Conservation (phyloP, 2,888 invertebrate genomes). For the Octonoba sinensis region DNA sequence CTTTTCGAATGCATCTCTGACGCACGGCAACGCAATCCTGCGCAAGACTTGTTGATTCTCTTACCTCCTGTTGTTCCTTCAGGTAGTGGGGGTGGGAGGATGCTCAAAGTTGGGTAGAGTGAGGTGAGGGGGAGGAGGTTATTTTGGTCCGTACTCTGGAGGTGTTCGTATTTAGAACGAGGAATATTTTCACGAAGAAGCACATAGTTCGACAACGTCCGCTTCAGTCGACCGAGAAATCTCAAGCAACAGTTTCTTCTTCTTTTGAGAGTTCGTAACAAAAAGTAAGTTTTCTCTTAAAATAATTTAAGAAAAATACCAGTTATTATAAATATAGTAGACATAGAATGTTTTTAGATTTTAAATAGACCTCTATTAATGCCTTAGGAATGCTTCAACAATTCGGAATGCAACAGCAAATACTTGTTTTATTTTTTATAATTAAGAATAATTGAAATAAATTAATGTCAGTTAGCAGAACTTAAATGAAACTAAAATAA, state of each 20-base stretch:
- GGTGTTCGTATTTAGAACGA: conserved; percentile 41
- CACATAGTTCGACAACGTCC: conserved; percentile 14
- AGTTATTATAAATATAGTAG: too few relatives aligned
- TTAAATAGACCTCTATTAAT: too few relatives aligned
- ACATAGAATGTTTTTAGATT: too few relatives aligned
- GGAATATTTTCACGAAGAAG: neutral
- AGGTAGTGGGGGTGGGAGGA: neutral
- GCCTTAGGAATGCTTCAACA: too few relatives aligned
- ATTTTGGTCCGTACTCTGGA: conserved; percentile 32
- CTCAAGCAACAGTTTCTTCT: conserved; percentile 4
- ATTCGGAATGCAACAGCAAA: neutral
- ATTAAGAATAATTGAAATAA: too few relatives aligned
- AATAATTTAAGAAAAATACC: neutral
- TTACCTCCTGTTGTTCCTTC: conserved; percentile 14
- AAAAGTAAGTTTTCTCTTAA: conserved; percentile 19
- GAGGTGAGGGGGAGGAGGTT: conserved; percentile 15
- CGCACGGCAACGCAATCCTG: conserved; percentile 10
- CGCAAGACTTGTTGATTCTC: conserved; percentile 28
- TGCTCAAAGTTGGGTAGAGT: neutral
- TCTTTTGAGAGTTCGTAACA: conserved; percentile 5
- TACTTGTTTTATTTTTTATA: neutral
- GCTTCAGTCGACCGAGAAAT: conserved; percentile 21
- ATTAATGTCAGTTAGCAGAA: too few relatives aligned
- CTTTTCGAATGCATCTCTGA: neutral
- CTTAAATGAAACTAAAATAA: too few relatives aligned